Percentiles rank a stretch among this genome's conserved stretches.
These are phyloP conservation scores for Circaetus cinerascens DNA, from an alignment of 2,113 vertebrate species.

Conservation along the genomic window DNA sequence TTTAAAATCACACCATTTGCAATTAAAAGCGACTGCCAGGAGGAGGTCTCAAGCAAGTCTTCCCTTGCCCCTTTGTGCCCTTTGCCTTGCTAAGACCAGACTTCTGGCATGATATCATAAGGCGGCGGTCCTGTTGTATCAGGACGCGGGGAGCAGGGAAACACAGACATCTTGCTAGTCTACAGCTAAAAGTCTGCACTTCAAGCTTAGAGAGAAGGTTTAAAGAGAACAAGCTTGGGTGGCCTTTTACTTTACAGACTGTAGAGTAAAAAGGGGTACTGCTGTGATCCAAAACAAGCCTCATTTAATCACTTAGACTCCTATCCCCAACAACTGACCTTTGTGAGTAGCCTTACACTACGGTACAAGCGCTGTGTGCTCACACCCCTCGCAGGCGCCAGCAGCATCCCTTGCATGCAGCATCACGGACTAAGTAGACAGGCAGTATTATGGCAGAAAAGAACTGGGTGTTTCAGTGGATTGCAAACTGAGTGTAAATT, in stretches of 20 bases:
- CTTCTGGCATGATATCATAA: background rate
- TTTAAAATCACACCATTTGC: constrained; percentile 39
- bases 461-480: too few relatives aligned
- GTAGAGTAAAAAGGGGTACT: background rate
- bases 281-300: background rate
- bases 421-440: too few relatives aligned
- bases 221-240: background rate
- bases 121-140: background rate
- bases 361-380: background rate
- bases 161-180: background rate
- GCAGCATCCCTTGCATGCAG: background rate
- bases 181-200: background rate
- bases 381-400: background rate
- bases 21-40: constrained; percentile 48
- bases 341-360: background rate
- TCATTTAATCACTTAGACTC: background rate
- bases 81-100: background rate
- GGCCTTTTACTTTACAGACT: background rate
- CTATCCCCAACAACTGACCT: background rate
- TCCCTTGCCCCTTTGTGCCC: background rate
- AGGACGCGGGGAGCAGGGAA: background rate
- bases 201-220: background rate
- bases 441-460: too few relatives aligned
- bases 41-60: background rate
- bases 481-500: too few relatives aligned